phyloP scores from a whole-genome alignment of 2,888 invertebrate species.

The Galerucella calmariensis region DNA sequence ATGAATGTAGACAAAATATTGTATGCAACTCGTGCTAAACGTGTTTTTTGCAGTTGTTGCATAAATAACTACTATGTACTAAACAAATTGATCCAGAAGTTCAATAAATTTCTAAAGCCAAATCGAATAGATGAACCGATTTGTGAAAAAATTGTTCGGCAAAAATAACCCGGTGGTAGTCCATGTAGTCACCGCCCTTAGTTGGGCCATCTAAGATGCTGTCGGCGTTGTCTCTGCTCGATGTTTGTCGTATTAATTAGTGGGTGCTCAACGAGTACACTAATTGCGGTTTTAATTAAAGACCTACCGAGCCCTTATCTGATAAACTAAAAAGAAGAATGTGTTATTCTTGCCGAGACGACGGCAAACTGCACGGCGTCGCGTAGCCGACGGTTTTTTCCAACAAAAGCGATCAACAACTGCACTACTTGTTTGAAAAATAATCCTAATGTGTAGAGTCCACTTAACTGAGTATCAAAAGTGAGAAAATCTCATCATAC shows the following conservation, averaged over 20 bases:
- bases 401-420: not conserved
- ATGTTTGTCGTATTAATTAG: constrained; percentile 62
- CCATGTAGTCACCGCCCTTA: too few species aligned
- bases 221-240: constrained; percentile 33
- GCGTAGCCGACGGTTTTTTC: constrained; percentile 34
- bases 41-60: too few species aligned
- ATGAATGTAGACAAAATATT: too few species aligned
- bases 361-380: constrained; percentile 27
- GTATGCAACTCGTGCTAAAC: too few species aligned
- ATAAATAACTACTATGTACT: too few species aligned
- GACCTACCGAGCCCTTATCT: constrained; percentile 59
- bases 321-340: constrained; percentile 58
- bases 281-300: constrained; percentile 66
- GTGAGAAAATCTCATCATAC: too few species aligned
- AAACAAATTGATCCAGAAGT: too few species aligned
- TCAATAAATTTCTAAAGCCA: too few species aligned
- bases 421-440: not conserved
- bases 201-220: constrained; percentile 15
- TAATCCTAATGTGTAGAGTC: not conserved
- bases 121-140: too few species aligned
- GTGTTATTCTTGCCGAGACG: constrained; percentile 55
- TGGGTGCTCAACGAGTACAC: constrained; percentile 62
- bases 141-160: too few species aligned
- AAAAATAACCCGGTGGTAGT: too few species aligned
- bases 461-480: not conserved